Evolutionary conservation across 2,113 vertebrate genomes (phyloP).

Genomic region (Gavia stellata): DNA sequence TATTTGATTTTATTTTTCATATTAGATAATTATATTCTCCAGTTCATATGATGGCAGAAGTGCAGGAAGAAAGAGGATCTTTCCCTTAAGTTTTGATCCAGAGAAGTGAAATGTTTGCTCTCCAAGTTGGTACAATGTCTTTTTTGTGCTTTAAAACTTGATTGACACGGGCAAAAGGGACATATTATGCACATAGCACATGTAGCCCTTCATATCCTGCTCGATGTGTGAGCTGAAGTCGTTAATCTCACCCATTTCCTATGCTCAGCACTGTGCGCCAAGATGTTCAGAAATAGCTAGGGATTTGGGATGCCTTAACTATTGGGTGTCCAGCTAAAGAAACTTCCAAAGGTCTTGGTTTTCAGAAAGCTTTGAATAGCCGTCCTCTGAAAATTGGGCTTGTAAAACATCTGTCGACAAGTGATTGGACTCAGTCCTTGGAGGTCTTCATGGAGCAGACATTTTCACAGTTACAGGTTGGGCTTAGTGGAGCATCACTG

Average conservation of each 20-base stretch:
- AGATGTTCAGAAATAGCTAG: constrained; percentile 38
- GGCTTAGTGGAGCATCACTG: neutral
- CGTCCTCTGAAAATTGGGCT: neutral
- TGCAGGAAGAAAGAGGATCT: neutral
- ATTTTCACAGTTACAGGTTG: neutral
- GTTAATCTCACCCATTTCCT: constrained; percentile 54
- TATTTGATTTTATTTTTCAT: neutral
- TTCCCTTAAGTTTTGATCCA: neutral
- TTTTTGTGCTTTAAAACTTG: constrained; percentile 30
- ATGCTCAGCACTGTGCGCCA: constrained; percentile 24
- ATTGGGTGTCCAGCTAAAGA: constrained; percentile 29
- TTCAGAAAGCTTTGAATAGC: constrained; percentile 25
- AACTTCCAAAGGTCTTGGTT: constrained; percentile 19
- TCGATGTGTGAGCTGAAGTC: neutral
- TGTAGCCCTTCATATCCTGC: constrained; percentile 33
- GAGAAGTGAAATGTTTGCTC: neutral
- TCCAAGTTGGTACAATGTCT: neutral
- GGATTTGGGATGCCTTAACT: constrained; percentile 23
- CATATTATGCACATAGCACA: neutral
- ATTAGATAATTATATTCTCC: neutral
- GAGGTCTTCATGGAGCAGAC: neutral
- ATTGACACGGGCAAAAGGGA: constrained; percentile 49
- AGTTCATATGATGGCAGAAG: neutral
- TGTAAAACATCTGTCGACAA: neutral
- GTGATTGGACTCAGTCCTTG: neutral